Evolutionary conservation across 2,888 invertebrate species (phyloP), one percentile per base, ranked within the genome.

Genomic region (Stenchaetothrips biformis): DNA sequence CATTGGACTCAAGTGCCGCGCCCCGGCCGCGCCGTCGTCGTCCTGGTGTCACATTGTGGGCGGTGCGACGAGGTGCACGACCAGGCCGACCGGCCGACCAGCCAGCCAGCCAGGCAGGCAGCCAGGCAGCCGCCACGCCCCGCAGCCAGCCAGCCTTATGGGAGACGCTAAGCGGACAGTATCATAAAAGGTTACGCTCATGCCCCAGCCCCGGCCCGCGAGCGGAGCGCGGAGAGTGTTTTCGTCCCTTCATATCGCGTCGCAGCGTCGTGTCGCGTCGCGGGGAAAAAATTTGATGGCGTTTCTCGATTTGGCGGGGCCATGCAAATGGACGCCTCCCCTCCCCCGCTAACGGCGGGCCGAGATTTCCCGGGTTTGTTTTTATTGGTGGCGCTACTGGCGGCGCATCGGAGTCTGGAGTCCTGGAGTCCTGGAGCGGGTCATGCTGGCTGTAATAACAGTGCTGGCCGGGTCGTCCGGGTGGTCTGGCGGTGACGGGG

Each of bases 141-240:
- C n/a, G n/a, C n/a, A n/a, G n/a, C 37, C 37, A 16, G 53, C 53
- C 13, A 9, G 53, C 53, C 16, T 9, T 53, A 53, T 53, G 53
- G 53, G 59, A 59, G 13, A 13, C 59, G 59, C 59, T 59, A 59
- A 59, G 59, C 59, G 59, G 53, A 74, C 67, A 74, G 67, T 74
- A 74, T 25, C 67, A 74, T 74, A 74, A 74, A 74, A 74, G 67
- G 67, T 74, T 74, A 74, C 67, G 67, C 67, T 21, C 25, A 21
- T 59, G 59, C 18, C 18, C 13, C 13, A 16, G 9, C 13, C 53
- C 18, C 53, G 53, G 11, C 53, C 53, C 13, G 16, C 18, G 13
- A 18, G 53, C 53, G 16, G 53, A 53, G 0, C 18, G 53, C 16
- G 53, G 53, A 53, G 25, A n/a, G 67, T 21, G 67, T 74, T 74